phyloP scores from a whole-genome alignment of 2,797 vertebrate genomes.

The Aselliscus stoliczkanus region DNA sequence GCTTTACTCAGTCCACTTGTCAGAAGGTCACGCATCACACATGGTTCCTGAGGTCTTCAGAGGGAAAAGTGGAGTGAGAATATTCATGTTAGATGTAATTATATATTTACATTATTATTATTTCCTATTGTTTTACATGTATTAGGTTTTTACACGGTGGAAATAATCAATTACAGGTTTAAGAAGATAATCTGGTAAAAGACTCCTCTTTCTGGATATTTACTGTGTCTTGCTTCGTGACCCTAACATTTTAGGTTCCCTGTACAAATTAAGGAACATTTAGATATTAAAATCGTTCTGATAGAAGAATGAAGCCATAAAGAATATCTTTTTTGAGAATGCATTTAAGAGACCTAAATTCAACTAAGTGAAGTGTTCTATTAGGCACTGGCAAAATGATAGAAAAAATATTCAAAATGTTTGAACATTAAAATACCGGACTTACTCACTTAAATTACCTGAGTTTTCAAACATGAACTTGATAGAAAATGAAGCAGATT shows the following conservation, averaged over 20 bases:
- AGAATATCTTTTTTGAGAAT: conserved; percentile 4
- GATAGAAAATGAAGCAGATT: conserved; percentile 1
- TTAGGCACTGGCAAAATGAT: neutral
- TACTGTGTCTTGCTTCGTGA: neutral
- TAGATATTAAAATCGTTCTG: neutral
- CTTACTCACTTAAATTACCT: conserved; percentile 17
- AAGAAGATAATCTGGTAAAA: neutral
- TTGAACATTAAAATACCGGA: conserved; percentile 13
- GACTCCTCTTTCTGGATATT: neutral
- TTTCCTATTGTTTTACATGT: neutral
- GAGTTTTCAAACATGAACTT: conserved; percentile 30
- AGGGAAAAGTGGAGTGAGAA: neutral
- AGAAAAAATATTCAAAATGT: conserved; percentile 24
- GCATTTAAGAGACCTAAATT: neutral
- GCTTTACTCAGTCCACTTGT: neutral
- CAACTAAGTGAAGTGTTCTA: neutral
- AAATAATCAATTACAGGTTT: neutral
- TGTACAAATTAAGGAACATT: conserved; percentile 18
- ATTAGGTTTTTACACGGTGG: neutral
- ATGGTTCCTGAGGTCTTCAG: neutral
- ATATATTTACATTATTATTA: neutral
- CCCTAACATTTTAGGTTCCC: neutral
- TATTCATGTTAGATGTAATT: neutral
- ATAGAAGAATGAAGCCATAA: conserved; percentile 13
- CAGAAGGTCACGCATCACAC: neutral